A percentile compares a stretch with the other conserved stretches of the same genome.
phyloP scores from a whole-genome alignment of 2,888 invertebrate species.

The Pammene fasciana region DNA sequence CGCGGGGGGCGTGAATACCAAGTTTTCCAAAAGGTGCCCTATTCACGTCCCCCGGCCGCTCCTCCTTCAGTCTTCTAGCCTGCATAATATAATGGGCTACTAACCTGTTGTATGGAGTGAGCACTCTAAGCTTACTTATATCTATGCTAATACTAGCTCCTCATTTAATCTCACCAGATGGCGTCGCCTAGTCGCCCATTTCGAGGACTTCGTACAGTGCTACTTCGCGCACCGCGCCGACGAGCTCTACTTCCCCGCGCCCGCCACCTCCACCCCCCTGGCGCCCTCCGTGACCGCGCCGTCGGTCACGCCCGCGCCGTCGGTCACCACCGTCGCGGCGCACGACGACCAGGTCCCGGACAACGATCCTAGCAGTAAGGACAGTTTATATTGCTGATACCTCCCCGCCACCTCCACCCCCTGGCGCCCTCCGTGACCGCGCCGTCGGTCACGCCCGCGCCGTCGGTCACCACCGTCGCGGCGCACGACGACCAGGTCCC shows the following conservation, averaged over 20 bases:
- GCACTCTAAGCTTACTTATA: too few species aligned
- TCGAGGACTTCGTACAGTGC: conserved; percentile 93
- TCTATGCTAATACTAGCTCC: not conserved
- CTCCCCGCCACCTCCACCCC: conserved; percentile 45
- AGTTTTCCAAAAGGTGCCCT: too few species aligned
- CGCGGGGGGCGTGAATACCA: too few species aligned
- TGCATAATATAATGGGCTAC: too few species aligned
- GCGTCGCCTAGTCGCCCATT: conserved; percentile 91
- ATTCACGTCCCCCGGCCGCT: too few species aligned
- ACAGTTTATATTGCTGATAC: too few species aligned
- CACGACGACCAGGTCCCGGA: conserved; percentile 42
- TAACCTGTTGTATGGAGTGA: too few species aligned
- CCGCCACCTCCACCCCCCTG: conserved; percentile 46
- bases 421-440: conserved; percentile 45
- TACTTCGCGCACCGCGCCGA: conserved; percentile 91
- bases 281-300: conserved; percentile 46
- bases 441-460: conserved; percentile 38
- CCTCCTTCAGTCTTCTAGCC: too few species aligned
- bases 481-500: conserved; percentile 42
- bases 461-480: conserved; percentile 47
- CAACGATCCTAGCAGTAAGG: conserved; percentile 36
- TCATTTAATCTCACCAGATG: conserved; percentile 69
- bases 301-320: not conserved
- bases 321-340: conserved; percentile 47
- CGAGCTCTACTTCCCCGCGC: conserved; percentile 85